Percentiles rank a stretch among this genome's conserved stretches.
phyloP scores from a whole-genome alignment of 2,113 vertebrate species.

The Glareola pratincola region DNA sequence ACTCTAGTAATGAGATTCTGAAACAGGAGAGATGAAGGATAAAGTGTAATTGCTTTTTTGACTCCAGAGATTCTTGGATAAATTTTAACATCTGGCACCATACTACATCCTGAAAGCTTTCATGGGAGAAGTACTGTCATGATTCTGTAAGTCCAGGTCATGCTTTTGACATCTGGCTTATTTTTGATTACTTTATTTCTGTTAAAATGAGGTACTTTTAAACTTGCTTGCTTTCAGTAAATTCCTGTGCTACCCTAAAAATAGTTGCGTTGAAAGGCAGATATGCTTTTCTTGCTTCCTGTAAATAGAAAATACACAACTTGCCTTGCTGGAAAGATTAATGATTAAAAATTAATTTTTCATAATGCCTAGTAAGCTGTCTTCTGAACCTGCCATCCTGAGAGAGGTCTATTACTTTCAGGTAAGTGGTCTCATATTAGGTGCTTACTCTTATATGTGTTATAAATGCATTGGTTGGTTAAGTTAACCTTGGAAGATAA shows the following conservation, averaged over 20 bases:
- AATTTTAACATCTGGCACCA: slow-evolving; percentile 15
- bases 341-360: slow-evolving; percentile 8
- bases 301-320: not conserved
- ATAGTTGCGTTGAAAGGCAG: not conserved
- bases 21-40: slow-evolving; percentile 15
- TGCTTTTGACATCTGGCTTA: not conserved
- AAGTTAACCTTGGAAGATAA: not conserved
- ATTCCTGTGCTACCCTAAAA: not conserved
- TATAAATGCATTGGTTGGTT: not conserved
- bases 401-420: not conserved
- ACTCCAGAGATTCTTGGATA: slow-evolving; percentile 30
- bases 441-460: not conserved
- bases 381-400: not conserved
- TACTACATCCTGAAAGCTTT: not conserved
- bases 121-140: not conserved
- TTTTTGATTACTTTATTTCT: not conserved
- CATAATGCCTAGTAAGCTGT: not conserved
- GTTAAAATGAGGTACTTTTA: not conserved
- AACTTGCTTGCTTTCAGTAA: not conserved
- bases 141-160: not conserved
- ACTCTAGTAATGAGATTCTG: slow-evolving; percentile 31
- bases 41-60: slow-evolving; percentile 12
- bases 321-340: not conserved
- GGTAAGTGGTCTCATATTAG: not conserved
- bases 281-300: not conserved